Base-by-base conservation (phyloP, 2,797 vertebrate genomes). In the Pygocentrus nattereri region DNA sequence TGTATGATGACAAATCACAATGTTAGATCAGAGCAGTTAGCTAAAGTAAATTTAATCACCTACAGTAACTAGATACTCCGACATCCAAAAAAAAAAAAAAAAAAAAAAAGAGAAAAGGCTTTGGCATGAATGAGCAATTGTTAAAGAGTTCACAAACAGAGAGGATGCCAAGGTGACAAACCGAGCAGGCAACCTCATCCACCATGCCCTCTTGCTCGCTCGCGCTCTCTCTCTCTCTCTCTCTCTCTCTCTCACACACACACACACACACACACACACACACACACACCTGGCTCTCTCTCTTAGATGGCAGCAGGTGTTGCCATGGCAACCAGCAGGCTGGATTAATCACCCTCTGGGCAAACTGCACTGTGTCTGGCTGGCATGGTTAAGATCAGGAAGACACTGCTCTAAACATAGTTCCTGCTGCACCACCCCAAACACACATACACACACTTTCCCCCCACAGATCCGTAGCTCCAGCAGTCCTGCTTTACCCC, bases 241-340 rank as follows among this genome's bases (percentile, higher is more conserved):
- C 15, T n/a, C n/a, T n/a, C n/a, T n/a, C n/a, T n/a, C n/a, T n/a
- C n/a, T n/a, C n/a, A n/a, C n/a, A n/a, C n/a, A n/a, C n/a, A n/a
- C n/a, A 52, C 70, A 10, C 4, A 7, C 52, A 3, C 25, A 7
- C 6, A 2, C 34, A 13, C 23, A 21, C 21, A 38, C 69, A 34
- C 0, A 47, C 34, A 69, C 58, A 69, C 65, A 76, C 56, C 90
- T 86, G 87, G 76, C 80, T 82, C 70, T 56, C 70, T 56, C 79
- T 84, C 59, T 65, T 81, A 73, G 61, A 76, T 76, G 79, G 83
- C 74, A 84, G 82, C 74, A 80, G 84, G 74, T 18, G 85, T 90
- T 89, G 72, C 91, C 86, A 89, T 90, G 79, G 89, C 86, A 88
- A 92, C 90, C 18, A 73, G 72, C 31, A 49, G 78, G 82, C 88